phyloP scores from a whole-genome alignment of 2,888 invertebrate species.

The Microplitis manilae region DNA sequence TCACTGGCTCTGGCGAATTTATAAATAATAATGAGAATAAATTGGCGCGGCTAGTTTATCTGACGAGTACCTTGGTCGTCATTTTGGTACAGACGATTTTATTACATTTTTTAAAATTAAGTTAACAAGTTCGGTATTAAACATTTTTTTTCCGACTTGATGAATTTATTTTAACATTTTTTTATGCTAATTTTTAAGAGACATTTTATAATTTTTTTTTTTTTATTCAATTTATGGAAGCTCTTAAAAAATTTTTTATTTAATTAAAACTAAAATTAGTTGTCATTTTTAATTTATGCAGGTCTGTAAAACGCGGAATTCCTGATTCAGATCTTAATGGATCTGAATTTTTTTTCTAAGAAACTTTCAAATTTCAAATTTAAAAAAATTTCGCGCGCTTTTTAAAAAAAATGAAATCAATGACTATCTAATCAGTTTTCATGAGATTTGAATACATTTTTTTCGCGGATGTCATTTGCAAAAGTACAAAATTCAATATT shows the following conservation, averaged over 20 bases:
- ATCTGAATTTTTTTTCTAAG: too few species aligned
- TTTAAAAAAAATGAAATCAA: too few species aligned
- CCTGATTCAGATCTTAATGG: too few species aligned
- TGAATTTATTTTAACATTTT: neutral
- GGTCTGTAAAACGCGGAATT: neutral
- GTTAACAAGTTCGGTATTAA: constrained; percentile 4
- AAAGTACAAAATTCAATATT: too few species aligned
- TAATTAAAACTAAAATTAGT: neutral
- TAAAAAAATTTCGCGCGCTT: too few species aligned
- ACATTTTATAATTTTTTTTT: neutral
- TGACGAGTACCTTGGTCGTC: constrained; percentile 9
- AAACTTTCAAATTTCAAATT: too few species aligned
- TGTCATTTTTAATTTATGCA: neutral
- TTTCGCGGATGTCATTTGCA: too few species aligned
- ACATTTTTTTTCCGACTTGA: neutral
- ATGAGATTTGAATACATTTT: too few species aligned
- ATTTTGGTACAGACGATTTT: neutral
- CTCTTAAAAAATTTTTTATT: neutral
- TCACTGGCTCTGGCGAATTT: constrained; percentile 42
- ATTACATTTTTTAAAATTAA: neutral
- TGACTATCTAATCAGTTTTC: too few species aligned
- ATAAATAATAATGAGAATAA: constrained; percentile 57
- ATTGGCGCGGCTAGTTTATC: constrained; percentile 43
- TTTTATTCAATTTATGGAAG: neutral
- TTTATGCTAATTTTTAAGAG: neutral